These are phyloP conservation scores for Gallinago stenura DNA, from an alignment of 2,797 vertebrate species.

Conservation along the genomic window DNA sequence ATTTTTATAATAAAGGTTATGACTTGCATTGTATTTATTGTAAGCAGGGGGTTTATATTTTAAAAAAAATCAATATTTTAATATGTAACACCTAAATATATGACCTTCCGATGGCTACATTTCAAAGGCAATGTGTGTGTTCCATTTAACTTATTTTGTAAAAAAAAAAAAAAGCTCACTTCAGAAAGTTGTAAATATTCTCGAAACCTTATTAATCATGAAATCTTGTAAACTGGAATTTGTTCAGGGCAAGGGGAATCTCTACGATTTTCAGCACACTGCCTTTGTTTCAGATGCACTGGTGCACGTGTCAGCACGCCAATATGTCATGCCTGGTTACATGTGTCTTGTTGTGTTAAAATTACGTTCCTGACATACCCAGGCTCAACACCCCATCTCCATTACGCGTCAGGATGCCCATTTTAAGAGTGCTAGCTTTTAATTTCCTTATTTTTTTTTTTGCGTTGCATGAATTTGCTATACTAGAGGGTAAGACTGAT, in stretches of 20 bases:
- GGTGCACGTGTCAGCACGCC: slow-evolving; percentile 27
- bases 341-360: slow-evolving; percentile 76
- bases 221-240: slow-evolving; percentile 34
- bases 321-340: slow-evolving; percentile 64
- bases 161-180: background rate
- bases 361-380: slow-evolving; percentile 67
- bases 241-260: background rate
- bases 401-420: slow-evolving; percentile 43
- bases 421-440: slow-evolving; percentile 64
- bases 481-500: background rate
- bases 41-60: background rate
- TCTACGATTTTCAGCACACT: slow-evolving; percentile 27
- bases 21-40: slow-evolving; percentile 59
- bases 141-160: background rate
- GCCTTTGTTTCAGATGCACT: slow-evolving; percentile 51
- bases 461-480: background rate
- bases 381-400: slow-evolving; percentile 57
- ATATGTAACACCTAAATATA: slow-evolving; percentile 53
- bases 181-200: slow-evolving; percentile 58
- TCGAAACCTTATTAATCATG: slow-evolving; percentile 50
- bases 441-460: slow-evolving; percentile 49
- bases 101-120: slow-evolving; percentile 12
- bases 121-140: slow-evolving; percentile 55
- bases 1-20: slow-evolving; percentile 61
- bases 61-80: slow-evolving; percentile 51